Base-by-base conservation (phyloP, 2,113 vertebrate species). In the Chionomys nivalis region DNA sequence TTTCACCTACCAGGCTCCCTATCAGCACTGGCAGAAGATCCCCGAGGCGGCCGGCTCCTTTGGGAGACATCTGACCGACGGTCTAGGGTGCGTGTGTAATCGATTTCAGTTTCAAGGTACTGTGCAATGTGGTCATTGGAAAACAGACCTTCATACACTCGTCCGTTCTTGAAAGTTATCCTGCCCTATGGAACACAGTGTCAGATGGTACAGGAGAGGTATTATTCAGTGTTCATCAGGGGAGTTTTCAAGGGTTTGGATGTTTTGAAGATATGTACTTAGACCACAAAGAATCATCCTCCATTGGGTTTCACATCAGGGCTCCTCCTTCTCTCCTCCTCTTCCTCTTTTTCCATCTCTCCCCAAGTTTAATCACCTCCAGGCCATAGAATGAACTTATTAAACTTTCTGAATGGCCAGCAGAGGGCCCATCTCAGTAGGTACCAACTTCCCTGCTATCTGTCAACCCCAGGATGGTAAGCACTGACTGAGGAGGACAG, bases 151-250 rank as follows among this genome's bases (percentile, higher is more conserved):
- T 99, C 98, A n/a, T 99, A 99, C 65, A 97, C 44, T 3, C 16
- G 83, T 0, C 99, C 99, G 1, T 99, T 99, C 93, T 98, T 99
- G 86, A 98, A 99, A 3, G 98, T 94, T 86, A 99, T 98, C 78
- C 87, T 98, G 17, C 99, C 99, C 99, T 99, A 90, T 26, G 92
- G 82, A 91, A 91, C 47, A 44, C 23, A 19, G 39, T 14, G 4
- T 42, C 61, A 26, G 49, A 73, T 73, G 70, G 3, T 42, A 36
- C 73, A 47, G 26, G 79, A 17, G 70, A 94, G 73, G 23, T 31
- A 26, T 0, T 66, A 42, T 33, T 75, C 19, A 68, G 24, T 12
- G 23, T 47, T 76, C 33, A 7, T 58, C 5, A 36, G 24, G 17
- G 42, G 88, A 11, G 33, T 26, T 90, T 36, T 58, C 82, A 49